Percentiles rank a stretch among this genome's conserved stretches.
These are phyloP conservation scores for Batillaria attramentaria DNA, from an alignment of 1,140 invertebrate genomes.

Conservation along the genomic window DNA sequence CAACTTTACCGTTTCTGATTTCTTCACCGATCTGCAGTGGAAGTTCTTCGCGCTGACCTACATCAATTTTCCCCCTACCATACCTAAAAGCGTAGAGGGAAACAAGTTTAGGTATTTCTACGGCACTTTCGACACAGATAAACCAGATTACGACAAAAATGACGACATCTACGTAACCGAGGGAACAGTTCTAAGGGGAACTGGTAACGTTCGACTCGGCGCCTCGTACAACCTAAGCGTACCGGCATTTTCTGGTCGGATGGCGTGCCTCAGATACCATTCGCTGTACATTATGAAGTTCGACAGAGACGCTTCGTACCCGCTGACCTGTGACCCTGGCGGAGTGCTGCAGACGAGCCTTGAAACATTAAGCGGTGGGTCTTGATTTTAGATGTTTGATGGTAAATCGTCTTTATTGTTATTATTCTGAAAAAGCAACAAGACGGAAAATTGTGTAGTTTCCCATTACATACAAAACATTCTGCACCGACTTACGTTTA, in stretches of 20 bases:
- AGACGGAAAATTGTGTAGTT: too few relatives aligned
- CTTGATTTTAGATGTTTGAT: too few relatives aligned
- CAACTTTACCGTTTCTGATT: background rate
- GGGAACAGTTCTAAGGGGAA: conserved; percentile 1
- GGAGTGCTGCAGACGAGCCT: too few relatives aligned
- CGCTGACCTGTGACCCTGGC: background rate
- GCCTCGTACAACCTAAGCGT: background rate
- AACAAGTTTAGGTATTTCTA: background rate
- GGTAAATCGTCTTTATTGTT: too few relatives aligned
- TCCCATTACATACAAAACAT: too few relatives aligned
- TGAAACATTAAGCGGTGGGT: too few relatives aligned
- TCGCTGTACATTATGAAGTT: background rate
- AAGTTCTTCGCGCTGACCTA: background rate
- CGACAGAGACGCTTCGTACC: background rate
- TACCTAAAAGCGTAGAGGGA: background rate
- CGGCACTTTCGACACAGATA: background rate
- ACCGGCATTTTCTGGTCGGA: background rate
- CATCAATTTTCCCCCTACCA: background rate
- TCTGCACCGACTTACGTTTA: too few relatives aligned
- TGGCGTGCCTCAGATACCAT: conserved; percentile 21
- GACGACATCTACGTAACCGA: background rate
- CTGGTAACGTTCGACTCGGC: background rate
- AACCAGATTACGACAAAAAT: background rate
- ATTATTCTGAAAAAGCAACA: too few relatives aligned
- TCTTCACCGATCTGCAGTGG: background rate